Percentiles rank a stretch among this genome's conserved stretches.
Conservation (phyloP, 1,140 invertebrate genomes). For the Panagrolaimus sp. region DNA sequence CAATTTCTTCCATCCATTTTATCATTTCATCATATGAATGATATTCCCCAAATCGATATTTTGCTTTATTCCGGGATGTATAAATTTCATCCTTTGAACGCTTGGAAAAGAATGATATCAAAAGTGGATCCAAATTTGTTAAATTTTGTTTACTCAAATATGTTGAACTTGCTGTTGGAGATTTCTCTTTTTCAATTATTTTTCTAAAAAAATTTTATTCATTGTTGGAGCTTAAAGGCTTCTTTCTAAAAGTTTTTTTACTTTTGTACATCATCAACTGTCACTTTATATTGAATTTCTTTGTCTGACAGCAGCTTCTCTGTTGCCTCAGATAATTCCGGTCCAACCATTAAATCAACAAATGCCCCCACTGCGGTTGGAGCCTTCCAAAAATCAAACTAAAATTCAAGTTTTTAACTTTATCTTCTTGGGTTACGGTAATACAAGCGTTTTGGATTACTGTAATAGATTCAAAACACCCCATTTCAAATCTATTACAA, state of each 20-base stretch:
- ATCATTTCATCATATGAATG: conserved; percentile 61
- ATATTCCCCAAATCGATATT: conserved; percentile 46
- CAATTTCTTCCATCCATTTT: conserved; percentile 61
- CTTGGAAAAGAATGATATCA: conserved; percentile 48
- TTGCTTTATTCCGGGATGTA: conserved; percentile 44
- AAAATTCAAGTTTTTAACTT: conserved; percentile 18
- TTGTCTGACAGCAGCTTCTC: conserved; percentile 67
- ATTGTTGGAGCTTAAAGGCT: too few species aligned
- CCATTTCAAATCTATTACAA: too few species aligned
- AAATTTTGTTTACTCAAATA: conserved; percentile 16
- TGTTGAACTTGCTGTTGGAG: background rate
- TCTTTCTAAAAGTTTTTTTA: conserved; percentile 54
- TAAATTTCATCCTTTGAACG: conserved; percentile 47
- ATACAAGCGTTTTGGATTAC: too few species aligned
- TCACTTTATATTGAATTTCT: conserved; percentile 67
- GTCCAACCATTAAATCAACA: conserved; percentile 70
- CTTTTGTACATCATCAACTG: conserved; percentile 71
- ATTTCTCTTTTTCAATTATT: conserved; percentile 49
- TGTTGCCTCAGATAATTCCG: conserved; percentile 66
- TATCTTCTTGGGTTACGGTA: background rate
- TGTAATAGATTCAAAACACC: too few species aligned
- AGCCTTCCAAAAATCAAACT: conserved; percentile 64
- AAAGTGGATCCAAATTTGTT: conserved; percentile 28
- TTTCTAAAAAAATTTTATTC: conserved; percentile 29
- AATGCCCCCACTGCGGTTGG: conserved; percentile 64